Conservation (phyloP, 53 echinoderm and acorn worm species). For the Paracentrotus lividus region DNA sequence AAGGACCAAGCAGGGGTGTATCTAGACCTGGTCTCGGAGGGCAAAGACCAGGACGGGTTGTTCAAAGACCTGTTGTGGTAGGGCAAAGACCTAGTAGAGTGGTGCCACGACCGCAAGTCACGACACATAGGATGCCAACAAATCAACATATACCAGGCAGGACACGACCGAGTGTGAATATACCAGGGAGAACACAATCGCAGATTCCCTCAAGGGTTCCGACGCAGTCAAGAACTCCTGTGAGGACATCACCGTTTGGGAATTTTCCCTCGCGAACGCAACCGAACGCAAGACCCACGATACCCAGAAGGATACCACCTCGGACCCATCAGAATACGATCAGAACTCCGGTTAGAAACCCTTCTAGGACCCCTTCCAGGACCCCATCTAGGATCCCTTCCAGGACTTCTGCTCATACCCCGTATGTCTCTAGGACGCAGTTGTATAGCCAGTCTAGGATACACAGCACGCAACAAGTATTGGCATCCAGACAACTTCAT, state of each 20-base stretch:
- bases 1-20: neutral
- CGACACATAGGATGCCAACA: conserved; percentile 22
- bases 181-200: conserved; percentile 19
- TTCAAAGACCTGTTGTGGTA: neutral
- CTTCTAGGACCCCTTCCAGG: neutral
- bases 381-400: neutral
- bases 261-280: conserved; percentile 38
- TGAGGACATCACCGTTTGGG: neutral
- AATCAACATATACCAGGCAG: neutral
- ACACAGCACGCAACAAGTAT: conserved; percentile 37
- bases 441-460: neutral
- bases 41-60: too few relatives aligned
- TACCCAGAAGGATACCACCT: neutral
- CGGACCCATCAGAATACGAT: neutral
- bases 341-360: neutral
- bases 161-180: neutral
- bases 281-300: conserved; percentile 5
- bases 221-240: conserved; percentile 7
- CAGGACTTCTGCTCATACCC: neutral
- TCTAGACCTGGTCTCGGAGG: too few relatives aligned
- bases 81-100: neutral
- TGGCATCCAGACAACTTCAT: neutral
- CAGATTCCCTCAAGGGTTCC: neutral
- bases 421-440: conserved; percentile 27
- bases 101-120: conserved; percentile 5